phyloP scores from a whole-genome alignment of 2,113 vertebrate genomes.

The Amblyornis subalaris region DNA sequence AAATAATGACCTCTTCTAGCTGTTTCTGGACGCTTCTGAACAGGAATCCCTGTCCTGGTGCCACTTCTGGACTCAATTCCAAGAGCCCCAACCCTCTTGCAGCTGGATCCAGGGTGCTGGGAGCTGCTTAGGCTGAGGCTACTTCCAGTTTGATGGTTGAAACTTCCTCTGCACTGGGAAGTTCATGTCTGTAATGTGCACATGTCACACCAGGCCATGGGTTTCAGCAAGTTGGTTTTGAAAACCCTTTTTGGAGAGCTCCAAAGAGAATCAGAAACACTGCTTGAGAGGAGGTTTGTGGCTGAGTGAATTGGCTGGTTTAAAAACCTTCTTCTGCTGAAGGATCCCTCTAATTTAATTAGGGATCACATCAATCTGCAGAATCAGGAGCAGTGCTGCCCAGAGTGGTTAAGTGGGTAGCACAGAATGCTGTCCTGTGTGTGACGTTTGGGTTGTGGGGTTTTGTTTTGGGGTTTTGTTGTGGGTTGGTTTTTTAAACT shows the following conservation, averaged over 20 bases:
- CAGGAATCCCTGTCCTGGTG: fast-evolving
- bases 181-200: fast-evolving
- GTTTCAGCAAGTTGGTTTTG: background rate
- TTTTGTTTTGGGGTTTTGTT: background rate
- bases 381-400: background rate
- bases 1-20: background rate
- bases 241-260: background rate
- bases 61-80: background rate
- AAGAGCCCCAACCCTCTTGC: background rate
- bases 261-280: background rate
- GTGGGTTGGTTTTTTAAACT: background rate
- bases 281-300: background rate
- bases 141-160: no score
- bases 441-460: background rate
- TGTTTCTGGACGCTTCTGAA: background rate
- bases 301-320: background rate
- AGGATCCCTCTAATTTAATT: background rate
- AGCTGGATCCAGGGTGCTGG: background rate
- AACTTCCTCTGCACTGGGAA: fast-evolving
- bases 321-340: background rate
- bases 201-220: background rate
- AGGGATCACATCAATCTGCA: background rate
- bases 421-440: background rate
- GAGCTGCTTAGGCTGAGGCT: fast-evolving
- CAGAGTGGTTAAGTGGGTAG: background rate